Conservation (phyloP, 2,113 vertebrate species). For the Bagarius yarrelli region DNA sequence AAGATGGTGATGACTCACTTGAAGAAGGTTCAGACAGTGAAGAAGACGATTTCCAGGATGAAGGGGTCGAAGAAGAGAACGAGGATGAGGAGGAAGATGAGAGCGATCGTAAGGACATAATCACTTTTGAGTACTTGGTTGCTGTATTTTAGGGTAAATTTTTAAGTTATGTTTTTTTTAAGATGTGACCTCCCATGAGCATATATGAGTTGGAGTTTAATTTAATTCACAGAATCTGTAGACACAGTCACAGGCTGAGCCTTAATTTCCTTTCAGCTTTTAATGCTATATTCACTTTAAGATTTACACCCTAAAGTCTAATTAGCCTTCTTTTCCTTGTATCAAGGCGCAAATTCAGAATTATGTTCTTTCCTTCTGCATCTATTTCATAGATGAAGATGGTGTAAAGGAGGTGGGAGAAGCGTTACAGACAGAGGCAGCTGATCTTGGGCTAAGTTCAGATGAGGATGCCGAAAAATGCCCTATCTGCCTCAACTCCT, state of each 20-base stretch:
- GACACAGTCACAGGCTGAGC: background rate
- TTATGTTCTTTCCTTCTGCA: background rate
- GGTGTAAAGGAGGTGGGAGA: conserved; percentile 59
- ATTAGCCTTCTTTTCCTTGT: background rate
- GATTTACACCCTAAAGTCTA: background rate
- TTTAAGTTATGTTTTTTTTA: background rate
- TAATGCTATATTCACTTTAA: background rate
- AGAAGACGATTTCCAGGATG: conserved; percentile 60
- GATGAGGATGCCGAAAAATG: conserved; percentile 39
- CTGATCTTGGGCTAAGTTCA: conserved; percentile 44
- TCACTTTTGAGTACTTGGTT: background rate
- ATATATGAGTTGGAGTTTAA: background rate
- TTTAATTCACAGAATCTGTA: background rate
- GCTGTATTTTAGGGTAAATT: background rate
- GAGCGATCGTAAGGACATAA: conserved; percentile 69
- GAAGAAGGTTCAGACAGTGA: conserved; percentile 70
- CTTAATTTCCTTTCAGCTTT: background rate
- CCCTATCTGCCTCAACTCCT: background rate
- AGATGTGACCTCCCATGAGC: background rate
- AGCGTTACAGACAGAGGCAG: conserved; percentile 43
- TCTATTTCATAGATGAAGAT: conserved; percentile 22
- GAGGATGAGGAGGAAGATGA: conserved; percentile 72
- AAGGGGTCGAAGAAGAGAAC: conserved; percentile 62
- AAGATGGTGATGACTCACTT: conserved; percentile 67
- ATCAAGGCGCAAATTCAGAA: background rate